A percentile compares a stretch with the other conserved stretches of the same genome.
Conservation (phyloP, 1,140 invertebrate species). For the Microvelia longipes region DNA sequence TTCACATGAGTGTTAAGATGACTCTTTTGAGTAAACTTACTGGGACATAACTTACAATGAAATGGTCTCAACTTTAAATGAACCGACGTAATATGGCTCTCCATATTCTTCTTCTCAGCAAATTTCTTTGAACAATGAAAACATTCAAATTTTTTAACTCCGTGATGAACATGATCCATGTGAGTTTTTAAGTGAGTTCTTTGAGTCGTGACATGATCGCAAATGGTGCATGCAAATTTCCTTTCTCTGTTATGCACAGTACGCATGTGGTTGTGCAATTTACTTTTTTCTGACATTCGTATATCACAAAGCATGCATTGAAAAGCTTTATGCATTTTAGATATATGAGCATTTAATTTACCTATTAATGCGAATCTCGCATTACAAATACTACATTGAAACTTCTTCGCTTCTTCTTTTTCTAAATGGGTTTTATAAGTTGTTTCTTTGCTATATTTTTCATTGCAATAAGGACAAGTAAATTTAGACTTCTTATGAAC, state of each 20-base stretch:
- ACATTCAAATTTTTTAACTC: not conserved
- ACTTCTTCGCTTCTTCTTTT: too few species aligned
- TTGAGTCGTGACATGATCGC: not conserved
- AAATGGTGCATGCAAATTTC: not conserved
- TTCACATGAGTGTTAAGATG: not conserved
- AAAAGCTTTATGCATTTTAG: too few species aligned
- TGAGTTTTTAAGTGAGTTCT: not conserved
- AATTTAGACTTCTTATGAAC: too few species aligned
- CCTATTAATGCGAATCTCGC: too few species aligned
- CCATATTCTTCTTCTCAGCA: not conserved
- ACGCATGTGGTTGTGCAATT: not conserved
- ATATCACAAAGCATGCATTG: not conserved
- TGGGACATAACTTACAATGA: not conserved
- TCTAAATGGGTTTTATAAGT: too few species aligned
- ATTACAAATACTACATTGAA: too few species aligned
- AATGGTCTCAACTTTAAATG: not conserved
- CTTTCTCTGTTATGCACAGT: not conserved
- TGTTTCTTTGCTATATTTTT: too few species aligned
- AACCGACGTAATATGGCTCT: not conserved
- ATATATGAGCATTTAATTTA: too few species aligned
- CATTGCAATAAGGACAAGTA: too few species aligned
- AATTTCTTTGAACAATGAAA: not conserved
- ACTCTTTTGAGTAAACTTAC: not conserved
- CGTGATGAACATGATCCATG: not conserved
- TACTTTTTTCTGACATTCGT: not conserved